Base-by-base conservation (phyloP, 2,797 vertebrate genomes). In the Oceanodroma leucorhoa region DNA sequence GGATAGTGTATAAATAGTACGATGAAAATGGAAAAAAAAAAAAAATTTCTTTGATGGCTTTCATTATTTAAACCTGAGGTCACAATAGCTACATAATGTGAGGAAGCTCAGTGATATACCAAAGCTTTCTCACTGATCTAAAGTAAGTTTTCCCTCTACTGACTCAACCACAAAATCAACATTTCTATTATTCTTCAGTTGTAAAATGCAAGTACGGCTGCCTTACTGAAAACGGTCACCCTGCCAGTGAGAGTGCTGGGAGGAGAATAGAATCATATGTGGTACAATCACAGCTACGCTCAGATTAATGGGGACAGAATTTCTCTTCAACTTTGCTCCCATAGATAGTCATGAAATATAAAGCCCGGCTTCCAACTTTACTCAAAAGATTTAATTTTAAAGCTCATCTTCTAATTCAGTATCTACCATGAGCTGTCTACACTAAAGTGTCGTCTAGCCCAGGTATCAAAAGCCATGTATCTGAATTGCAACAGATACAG, bases 201-300 rank as follows among this genome's bases (percentile, higher is more conserved):
- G 22, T 57, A 34, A 76, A 57, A 20, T 21, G 8, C 38, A 45
- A 54, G 23, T 32, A 20, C 3, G 7, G 13, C 23, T 57, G 58
- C 66, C 22, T 38, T 66, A 9, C 7, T 34, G 54, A 51, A 71
- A 78, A 21, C 27, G 22, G 34, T 34, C 34, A 5, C 29, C 12
- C 23, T 50, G 41, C 16, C 30, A 19, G 5, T 7, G 57, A 82
- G 57, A 40, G 27, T 67, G 30, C 65, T 51, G 40, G 54, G 27
- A 64, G n/a, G 30, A 45, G 55, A 53, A 78, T 14, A 64, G 38
- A 57, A 27, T n/a, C 27, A 5, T 4, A 2, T 3, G 38, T 20
- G 32, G 15, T 65, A 51, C 21, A 29, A 10, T n/a, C 30, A 3
- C 0, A 1, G 27, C 23, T 50, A 26, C 0, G 8, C 17, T 66